Evolutionary conservation across 1,140 invertebrate genomes (phyloP), one percentile per base, ranked within the genome.

Genomic region (Ganaspis sp.): DNA sequence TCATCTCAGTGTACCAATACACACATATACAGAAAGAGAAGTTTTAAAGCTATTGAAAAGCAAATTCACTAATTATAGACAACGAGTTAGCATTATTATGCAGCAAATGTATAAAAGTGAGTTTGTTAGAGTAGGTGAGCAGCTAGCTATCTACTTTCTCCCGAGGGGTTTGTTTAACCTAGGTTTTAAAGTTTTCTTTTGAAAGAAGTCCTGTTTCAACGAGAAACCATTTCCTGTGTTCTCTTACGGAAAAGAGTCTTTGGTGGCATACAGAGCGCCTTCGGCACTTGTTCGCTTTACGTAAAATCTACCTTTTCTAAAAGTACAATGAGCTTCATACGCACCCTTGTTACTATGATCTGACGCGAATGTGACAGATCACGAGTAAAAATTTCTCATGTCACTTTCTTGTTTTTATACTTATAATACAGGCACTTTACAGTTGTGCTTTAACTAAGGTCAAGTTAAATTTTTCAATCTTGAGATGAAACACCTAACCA

Each of bases 161-260:
- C 45, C 11, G 19, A 64, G 69, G 79, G 76, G 79, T 81, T 81
- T 73, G 69, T 53, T 81, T 81, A 81, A 81, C 79, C 76, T 73
- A 23, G 76, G 73, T 70, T 81, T 77, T 77, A 29, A 79, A 79
- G 70, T 72, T 49, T 37, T 71, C 71, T 79, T 74, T 72, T 45
- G 70, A 70, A 76, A 79, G 77, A 72, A 49, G 21, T 42, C 72
- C 69, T 70, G 54, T 74, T 74, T 77, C 70, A 76, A 74, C 70
- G 45, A 42, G 75, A 70, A 76, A 78, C 77, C 72, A 75, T 75
- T 78, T 75, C 70, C 69, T 45, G 45, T 70, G 15, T 29, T 78
- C 54, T 45, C 54, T 73, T 23, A 29, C 34, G 72, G 72, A 73
- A 73, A 45, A 29, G 23, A 26, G 72, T 73, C 72, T 73, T 58